These are phyloP conservation scores for Pycnonotus jocosus DNA, from an alignment of 2,113 vertebrate species.

Conservation along the genomic window DNA sequence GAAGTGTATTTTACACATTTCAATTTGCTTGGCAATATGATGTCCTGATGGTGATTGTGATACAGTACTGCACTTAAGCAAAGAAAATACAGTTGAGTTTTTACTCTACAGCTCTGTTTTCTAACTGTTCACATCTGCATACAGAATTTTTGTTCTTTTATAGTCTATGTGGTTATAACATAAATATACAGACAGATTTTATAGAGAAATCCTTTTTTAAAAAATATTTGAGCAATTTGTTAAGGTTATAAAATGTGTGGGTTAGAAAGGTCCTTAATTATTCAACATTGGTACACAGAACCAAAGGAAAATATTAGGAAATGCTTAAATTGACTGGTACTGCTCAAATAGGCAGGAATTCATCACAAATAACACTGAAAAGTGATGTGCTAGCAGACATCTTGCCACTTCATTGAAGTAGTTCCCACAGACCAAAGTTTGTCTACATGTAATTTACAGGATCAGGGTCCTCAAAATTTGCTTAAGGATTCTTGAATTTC, in stretches of 20 bases:
- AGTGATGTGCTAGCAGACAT: background rate
- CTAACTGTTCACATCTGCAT: background rate
- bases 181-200: background rate
- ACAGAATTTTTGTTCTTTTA: background rate
- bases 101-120: background rate
- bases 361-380: background rate
- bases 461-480: background rate
- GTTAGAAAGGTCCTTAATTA: background rate
- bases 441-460: background rate
- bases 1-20: background rate
- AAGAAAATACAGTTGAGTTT: background rate
- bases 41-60: background rate
- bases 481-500: background rate
- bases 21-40: background rate
- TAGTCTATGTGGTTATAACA: background rate
- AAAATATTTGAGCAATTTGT: background rate
- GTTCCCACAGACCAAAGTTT: background rate
- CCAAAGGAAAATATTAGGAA: background rate
- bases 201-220: background rate
- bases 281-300: background rate
- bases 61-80: background rate
- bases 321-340: background rate
- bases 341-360: background rate
- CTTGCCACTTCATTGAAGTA: background rate
- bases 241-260: background rate